These are phyloP conservation scores for Choreutis nemorana DNA, from an alignment of 2,888 invertebrate genomes.

Conservation along the genomic window DNA sequence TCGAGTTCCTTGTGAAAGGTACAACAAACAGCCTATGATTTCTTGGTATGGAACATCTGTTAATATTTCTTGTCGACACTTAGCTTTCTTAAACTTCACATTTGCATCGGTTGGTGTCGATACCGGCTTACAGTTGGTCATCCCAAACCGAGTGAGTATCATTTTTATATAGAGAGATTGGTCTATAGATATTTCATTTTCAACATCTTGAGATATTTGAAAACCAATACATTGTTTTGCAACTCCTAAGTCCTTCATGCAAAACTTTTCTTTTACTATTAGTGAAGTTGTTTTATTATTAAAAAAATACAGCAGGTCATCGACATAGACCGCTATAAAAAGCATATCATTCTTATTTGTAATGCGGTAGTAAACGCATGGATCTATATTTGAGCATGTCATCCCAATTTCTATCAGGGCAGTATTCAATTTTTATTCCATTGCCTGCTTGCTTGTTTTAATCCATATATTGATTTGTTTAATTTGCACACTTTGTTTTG, in stretches of 20 bases:
- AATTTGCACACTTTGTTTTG: constrained; percentile 12
- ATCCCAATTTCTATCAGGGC: constrained; percentile 8
- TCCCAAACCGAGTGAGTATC: constrained; percentile 12
- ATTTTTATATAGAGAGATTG: constrained; percentile 15
- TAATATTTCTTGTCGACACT: too few relatives aligned
- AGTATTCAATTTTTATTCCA: constrained; percentile 14
- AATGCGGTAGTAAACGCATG: constrained; percentile 7
- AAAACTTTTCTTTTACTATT: constrained; percentile 8
- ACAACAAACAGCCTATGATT: constrained; percentile 11
- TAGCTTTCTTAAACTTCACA: constrained; percentile 12
- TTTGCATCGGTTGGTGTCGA: constrained; percentile 13
- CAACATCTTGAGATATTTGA: constrained; percentile 7
- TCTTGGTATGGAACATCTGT: constrained; percentile 1
- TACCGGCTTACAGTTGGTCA: constrained; percentile 14
- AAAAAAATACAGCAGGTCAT: constrained; percentile 10
- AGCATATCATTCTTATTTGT: constrained; percentile 2
- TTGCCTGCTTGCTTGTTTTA: constrained; percentile 15
- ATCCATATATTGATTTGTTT: constrained; percentile 13
- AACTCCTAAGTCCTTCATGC: constrained; percentile 10
- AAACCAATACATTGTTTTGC: constrained; percentile 9
- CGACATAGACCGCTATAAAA: constrained; percentile 13
- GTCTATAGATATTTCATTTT: constrained; percentile 10
- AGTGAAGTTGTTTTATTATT: not conserved
- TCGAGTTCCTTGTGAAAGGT: constrained; percentile 11
- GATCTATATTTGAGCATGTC: constrained; percentile 11